These are phyloP conservation scores for Pachyuromys duprasi DNA, from an alignment of 2,797 vertebrate species.

Conservation along the genomic window DNA sequence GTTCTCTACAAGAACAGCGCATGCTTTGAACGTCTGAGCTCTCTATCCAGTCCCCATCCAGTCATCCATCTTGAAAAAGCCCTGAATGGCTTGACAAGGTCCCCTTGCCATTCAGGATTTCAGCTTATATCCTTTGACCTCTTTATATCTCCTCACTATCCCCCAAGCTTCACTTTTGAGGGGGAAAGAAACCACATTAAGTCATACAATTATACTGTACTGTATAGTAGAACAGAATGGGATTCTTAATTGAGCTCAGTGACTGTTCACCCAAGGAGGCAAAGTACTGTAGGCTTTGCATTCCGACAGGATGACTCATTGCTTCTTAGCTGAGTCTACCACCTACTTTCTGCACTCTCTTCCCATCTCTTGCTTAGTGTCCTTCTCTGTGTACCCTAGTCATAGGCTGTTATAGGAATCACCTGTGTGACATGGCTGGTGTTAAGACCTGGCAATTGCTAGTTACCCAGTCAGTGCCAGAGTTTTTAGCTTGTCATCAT, in stretches of 20 bases:
- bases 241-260: not conserved
- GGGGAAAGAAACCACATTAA: not conserved
- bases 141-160: slow-evolving; percentile 23
- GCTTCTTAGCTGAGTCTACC: not conserved
- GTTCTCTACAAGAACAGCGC: not conserved
- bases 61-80: not conserved
- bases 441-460: not conserved
- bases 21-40: not conserved
- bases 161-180: not conserved
- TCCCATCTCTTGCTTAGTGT: not conserved
- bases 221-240: not conserved
- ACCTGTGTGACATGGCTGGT: not conserved
- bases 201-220: not conserved
- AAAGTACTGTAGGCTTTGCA: not conserved
- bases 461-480: not conserved
- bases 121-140: not conserved
- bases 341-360: not conserved
- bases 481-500: not conserved
- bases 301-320: not conserved
- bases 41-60: not conserved
- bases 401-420: not conserved
- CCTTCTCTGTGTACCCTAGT: not conserved
- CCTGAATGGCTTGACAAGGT: not conserved
- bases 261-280: not conserved
- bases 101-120: not conserved